Base-by-base conservation (phyloP, 1,140 invertebrate species). In the Macrosteles quadrilineatus region DNA sequence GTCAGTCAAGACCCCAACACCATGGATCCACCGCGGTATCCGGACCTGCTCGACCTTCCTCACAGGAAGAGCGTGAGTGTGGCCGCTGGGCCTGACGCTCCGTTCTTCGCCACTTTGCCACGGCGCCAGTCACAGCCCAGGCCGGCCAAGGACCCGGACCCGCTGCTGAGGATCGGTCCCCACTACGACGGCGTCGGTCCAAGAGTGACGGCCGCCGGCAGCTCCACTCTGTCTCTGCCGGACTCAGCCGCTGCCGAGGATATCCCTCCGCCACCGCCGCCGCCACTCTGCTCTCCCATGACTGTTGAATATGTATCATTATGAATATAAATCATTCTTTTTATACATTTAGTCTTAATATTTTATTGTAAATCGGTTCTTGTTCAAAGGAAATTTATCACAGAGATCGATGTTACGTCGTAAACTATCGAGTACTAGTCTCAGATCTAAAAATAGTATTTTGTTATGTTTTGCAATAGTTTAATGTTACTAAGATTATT, bases 131-230 rank as follows among this genome's bases (percentile, higher is more conserved):
- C 59, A 6, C 30, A 32, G 31, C 59, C 73, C 64, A 32, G 74
- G 19, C 17, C 47, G 17, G 3, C 53, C 23, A 70, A 71, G 21
- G 73, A 69, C 12, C 3, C 23, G 4, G 73, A 71, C 21, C 70
- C 72, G 11, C 50, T 69, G 14, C 50, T 73, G n/a, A 55, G 72
- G 31, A 53, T 73, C 17, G 72, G 81, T 4, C 86, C 88, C 19
- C 86, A 88, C 32, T 95, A 95, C 79, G 94, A 96, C 79, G 94
- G 94, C 77, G 92, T 96, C 88, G 94, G 94, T 0, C 90, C 91
- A 29, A 84, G 93, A 74, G 91, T 94, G 12, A 95, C 93, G 4
- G 93, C 92, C 1, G 91, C 91, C 72, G 93, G 93, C 31, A 87
- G 86, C 68, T 95, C 92, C 12, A 92, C 89, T 1, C 87, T 93